Evolutionary conservation across 2,797 vertebrate genomes (phyloP).

Genomic region (Myoxocephalus aenaeus): DNA sequence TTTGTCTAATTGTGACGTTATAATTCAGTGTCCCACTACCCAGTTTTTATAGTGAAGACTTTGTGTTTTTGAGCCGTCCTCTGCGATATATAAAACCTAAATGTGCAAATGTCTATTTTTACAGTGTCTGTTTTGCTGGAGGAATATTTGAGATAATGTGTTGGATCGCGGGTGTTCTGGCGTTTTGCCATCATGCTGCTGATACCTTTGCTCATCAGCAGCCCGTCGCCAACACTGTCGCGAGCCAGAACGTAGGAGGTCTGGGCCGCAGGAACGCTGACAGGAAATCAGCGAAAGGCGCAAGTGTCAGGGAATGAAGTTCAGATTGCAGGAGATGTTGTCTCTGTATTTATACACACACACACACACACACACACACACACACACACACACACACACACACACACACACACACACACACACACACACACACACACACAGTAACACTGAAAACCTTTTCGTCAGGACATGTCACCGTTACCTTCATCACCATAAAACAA

Average conservation of each 20-base stretch:
- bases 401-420: background rate
- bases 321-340: conserved; percentile 35
- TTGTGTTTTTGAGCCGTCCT: background rate
- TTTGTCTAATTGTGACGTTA: background rate
- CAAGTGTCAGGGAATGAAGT: conserved; percentile 35
- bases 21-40: background rate
- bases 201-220: conserved; percentile 17
- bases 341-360: conserved; percentile 20
- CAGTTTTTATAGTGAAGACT: background rate
- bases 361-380: background rate
- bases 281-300: conserved; percentile 38
- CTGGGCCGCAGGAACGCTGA: conserved; percentile 28
- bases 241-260: conserved; percentile 15
- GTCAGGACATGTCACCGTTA: conserved; percentile 33
- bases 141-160: conserved; percentile 3
- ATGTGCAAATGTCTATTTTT: background rate
- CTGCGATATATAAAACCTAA: background rate
- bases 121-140: conserved; percentile 7
- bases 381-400: too few relatives aligned
- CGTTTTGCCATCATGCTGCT: conserved; percentile 2
- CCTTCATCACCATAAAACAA: conserved; percentile 28
- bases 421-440: background rate
- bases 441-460: conserved; percentile 24
- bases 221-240: conserved; percentile 18
- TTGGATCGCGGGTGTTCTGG: conserved; percentile 11